A percentile compares a stretch with the other conserved stretches of the same genome.
Conservation (phyloP, 2,888 invertebrate species). For the Vanessa cardui region DNA sequence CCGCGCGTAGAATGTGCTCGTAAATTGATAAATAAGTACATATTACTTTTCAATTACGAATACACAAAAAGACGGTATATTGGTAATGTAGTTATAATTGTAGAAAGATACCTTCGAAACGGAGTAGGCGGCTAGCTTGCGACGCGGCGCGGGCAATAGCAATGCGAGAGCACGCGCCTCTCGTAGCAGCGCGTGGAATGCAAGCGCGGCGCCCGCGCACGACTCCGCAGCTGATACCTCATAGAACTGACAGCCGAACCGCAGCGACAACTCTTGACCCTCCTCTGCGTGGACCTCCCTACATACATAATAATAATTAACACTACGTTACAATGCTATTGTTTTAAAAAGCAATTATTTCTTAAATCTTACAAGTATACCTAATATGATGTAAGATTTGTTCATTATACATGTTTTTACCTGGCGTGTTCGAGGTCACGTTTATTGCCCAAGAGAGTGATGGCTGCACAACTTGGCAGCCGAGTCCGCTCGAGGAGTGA, state of each 20-base stretch:
- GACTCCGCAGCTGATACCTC: constrained; percentile 92
- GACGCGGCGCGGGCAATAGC: constrained; percentile 85
- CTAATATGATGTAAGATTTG: neutral
- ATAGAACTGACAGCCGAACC: constrained; percentile 89
- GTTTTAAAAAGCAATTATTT: no score
- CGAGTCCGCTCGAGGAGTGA: constrained; percentile 87
- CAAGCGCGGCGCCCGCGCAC: constrained; percentile 89
- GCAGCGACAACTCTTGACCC: constrained; percentile 89
- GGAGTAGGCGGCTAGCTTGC: constrained; percentile 89
- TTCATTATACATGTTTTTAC: constrained; percentile 58
- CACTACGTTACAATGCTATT: no score
- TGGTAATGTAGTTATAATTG: neutral
- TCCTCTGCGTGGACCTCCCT: constrained; percentile 91
- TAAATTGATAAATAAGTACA: no score
- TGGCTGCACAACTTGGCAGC: constrained; percentile 89
- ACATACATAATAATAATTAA: constrained; percentile 36
- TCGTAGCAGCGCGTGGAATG: constrained; percentile 88
- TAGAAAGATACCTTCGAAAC: constrained; percentile 85
- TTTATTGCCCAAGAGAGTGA: constrained; percentile 90
- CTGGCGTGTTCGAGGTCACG: constrained; percentile 91
- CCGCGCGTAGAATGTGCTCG: no score
- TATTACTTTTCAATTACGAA: neutral
- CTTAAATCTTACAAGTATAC: no score
- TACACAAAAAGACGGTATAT: neutral
- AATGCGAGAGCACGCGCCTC: constrained; percentile 89